Evolutionary conservation across 2,888 invertebrate genomes (phyloP), one percentile per base, ranked within the genome.

Genomic region (Protonemura montana): DNA sequence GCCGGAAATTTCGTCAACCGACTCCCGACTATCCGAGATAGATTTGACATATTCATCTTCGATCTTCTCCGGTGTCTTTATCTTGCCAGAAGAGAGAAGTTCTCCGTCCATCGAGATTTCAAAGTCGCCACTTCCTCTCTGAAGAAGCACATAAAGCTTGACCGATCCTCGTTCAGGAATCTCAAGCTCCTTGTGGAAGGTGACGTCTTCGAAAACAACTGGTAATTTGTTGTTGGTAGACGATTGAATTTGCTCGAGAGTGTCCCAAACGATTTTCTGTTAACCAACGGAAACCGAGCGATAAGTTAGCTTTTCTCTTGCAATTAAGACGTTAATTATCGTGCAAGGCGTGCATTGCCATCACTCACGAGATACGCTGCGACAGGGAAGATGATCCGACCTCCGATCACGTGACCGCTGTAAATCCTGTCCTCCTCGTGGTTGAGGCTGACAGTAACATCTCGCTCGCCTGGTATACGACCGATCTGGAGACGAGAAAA

Each of bases 181-280:
- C n/a, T 77, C 78, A 25, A 87, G 25, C 76, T 76, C 28, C 6
- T 86, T 35, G 30, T 82, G 92, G 85, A 93, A 92, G 86, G 91
- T 91, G 76, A 94, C 91, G 90, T 94, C 91, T 89, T 93, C 92
- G 89, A 94, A 92, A 21, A 91, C 90, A 10, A 94, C 93, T 3
- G 93, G 91, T 85, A 93, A 90, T 85, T 92, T 89, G n/a, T 91
- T 90, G 87, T 91, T 91, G n/a, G 91, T 89, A 0, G 90, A 89
- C 0, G 91, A 91, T 35, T 90, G 89, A 41, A 91, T 89, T 89
- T 92, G 91, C 0, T 93, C 92, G 0, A 94, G 88, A 3, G 93
- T 92, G 89, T 93, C 92, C 94, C 94, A 94, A 0, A 93, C 92
- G 0, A 93, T 16, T 85, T 86, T 86, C 87, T 87, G 59, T 59